Evolutionary conservation across 1,140 invertebrate genomes (phyloP).

Genomic region (Drosophila sp.): DNA sequence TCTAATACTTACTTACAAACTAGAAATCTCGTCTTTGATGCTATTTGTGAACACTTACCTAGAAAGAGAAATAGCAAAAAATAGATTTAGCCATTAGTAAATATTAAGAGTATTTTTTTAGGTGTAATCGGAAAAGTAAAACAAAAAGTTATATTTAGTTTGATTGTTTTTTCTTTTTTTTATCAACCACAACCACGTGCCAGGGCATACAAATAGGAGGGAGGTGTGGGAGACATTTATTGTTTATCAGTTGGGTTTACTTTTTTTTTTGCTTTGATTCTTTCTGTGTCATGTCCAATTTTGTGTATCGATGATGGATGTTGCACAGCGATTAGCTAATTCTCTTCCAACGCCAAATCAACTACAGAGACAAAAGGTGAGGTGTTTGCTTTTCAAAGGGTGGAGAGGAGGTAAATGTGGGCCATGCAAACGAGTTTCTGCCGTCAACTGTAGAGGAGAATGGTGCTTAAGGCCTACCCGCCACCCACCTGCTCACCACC

Average conservation of each 20-base stretch:
- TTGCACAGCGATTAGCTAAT: conserved; percentile 10
- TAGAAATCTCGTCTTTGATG: background rate
- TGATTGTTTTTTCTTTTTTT: background rate
- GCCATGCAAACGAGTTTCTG: conserved; percentile 11
- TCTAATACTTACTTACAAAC: background rate
- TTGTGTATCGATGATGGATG: conserved; percentile 6
- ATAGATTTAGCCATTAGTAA: background rate
- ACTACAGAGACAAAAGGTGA: conserved; percentile 7
- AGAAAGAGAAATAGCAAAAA: background rate
- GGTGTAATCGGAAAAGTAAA: background rate
- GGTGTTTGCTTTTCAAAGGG: conserved; percentile 7
- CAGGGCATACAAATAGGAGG: background rate
- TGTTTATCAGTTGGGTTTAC: conserved; percentile 6
- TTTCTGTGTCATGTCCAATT: conserved; percentile 8
- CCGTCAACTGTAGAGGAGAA: conserved; percentile 2
- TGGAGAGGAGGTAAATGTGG: background rate
- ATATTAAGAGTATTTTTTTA: background rate
- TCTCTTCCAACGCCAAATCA: conserved; percentile 2
- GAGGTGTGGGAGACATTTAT: background rate
- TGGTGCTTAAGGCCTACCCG: background rate
- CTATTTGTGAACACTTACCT: background rate
- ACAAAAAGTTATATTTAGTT: background rate
- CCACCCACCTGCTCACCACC: background rate
- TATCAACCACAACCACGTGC: background rate
- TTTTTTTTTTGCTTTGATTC: background rate